Percentiles rank a stretch among this genome's conserved stretches.
phyloP scores from a whole-genome alignment of 2,113 vertebrate species.

The Seriola dumerili region DNA sequence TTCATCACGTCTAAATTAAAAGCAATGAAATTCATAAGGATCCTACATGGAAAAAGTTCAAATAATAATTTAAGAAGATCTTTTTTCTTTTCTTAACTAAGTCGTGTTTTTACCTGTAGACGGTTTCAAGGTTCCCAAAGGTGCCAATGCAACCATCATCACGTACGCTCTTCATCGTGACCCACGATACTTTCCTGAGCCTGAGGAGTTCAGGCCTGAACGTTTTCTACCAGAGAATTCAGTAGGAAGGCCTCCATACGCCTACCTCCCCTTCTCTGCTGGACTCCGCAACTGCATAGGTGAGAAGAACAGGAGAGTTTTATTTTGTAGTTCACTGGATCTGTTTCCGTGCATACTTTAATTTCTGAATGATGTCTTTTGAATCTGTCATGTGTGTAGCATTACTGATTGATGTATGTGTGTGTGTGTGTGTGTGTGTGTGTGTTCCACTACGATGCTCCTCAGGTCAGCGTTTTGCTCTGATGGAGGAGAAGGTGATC shows the following conservation, averaged over 20 bases:
- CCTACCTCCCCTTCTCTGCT: constrained; percentile 95
- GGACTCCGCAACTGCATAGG: constrained; percentile 97
- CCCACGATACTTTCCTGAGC: constrained; percentile 89
- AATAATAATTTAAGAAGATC: too few relatives aligned
- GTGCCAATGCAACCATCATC: constrained; percentile 83
- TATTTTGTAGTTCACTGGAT: not conserved
- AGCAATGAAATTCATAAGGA: too few relatives aligned
- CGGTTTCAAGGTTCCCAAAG: constrained; percentile 88
- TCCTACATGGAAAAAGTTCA: too few relatives aligned
- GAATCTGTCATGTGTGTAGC: not conserved
- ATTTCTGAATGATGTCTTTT: not conserved
- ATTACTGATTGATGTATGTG: not conserved
- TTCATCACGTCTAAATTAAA: too few relatives aligned
- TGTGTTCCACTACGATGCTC: not conserved
- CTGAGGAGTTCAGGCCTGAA: constrained; percentile 93
- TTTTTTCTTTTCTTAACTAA: not conserved
- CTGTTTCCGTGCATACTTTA: not conserved
- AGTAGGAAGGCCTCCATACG: constrained; percentile 86
- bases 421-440: not conserved
- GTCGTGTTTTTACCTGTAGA: constrained; percentile 68
- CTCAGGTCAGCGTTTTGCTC: constrained; percentile 93
- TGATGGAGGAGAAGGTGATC: constrained; percentile 94
- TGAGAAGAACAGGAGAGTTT: constrained; percentile 70
- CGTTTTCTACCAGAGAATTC: constrained; percentile 91
- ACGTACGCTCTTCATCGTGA: constrained; percentile 92